phyloP scores from a whole-genome alignment of 1,140 invertebrate species.

The Papilio glaucus region DNA sequence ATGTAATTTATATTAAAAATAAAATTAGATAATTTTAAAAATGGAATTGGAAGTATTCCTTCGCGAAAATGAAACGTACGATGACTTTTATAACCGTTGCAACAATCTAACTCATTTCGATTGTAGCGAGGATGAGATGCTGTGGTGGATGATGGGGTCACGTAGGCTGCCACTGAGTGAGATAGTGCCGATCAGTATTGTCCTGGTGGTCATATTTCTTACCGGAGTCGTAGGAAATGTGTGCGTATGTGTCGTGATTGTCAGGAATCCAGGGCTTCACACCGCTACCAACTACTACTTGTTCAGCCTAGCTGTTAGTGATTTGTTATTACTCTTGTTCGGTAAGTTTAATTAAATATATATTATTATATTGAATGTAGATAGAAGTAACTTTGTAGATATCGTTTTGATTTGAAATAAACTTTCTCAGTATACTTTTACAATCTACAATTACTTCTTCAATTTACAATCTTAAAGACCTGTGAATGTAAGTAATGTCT shows the following conservation, averaged over 20 bases:
- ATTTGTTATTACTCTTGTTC: slow-evolving; percentile 88
- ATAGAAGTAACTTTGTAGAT: no score
- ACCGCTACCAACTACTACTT: slow-evolving; percentile 96
- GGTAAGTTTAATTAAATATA: slow-evolving; percentile 83
- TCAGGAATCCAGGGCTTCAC: slow-evolving; percentile 91
- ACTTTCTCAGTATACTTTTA: no score
- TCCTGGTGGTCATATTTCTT: slow-evolving; percentile 92
- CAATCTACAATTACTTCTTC: no score
- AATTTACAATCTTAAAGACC: no score
- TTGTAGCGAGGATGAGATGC: slow-evolving; percentile 82
- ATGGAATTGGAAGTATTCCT: slow-evolving; percentile 66
- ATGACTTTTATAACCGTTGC: slow-evolving; percentile 72
- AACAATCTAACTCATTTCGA: slow-evolving; percentile 79
- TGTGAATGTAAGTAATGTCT: no score
- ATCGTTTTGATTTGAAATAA: no score
- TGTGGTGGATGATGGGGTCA: slow-evolving; percentile 83
- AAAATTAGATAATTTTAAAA: slow-evolving; percentile 38
- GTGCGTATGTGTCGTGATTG: slow-evolving; percentile 94
- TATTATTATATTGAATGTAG: no score
- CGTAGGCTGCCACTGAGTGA: slow-evolving; percentile 80
- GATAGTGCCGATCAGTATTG: slow-evolving; percentile 87
- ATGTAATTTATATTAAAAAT: slow-evolving; percentile 25
- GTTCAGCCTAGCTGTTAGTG: slow-evolving; percentile 93
- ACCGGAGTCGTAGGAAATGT: slow-evolving; percentile 95
- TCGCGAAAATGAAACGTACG: slow-evolving; percentile 69